These are phyloP conservation scores for Tubiluchus corallicola DNA, from an alignment of 2,888 invertebrate genomes.

Conservation along the genomic window DNA sequence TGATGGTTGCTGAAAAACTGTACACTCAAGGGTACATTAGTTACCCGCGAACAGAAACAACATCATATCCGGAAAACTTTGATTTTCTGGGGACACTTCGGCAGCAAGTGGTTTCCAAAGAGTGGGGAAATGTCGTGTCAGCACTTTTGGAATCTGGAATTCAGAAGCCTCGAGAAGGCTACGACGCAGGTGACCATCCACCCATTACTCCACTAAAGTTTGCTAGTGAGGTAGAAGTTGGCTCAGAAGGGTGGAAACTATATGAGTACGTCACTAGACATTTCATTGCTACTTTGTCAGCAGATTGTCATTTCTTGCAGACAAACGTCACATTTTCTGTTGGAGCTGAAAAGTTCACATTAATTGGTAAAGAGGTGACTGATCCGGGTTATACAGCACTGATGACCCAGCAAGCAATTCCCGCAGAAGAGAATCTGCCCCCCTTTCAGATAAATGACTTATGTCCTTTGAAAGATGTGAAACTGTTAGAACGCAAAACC, in stretches of 20 bases:
- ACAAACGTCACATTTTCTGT: constrained; percentile 51
- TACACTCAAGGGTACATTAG: constrained; percentile 95
- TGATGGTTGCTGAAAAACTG: constrained; percentile 61
- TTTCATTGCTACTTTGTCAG: constrained; percentile 78
- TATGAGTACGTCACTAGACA: constrained; percentile 93
- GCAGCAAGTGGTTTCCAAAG: constrained; percentile 47
- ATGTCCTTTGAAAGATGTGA: constrained; percentile 38
- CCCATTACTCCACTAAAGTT: constrained; percentile 93
- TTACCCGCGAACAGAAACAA: constrained; percentile 96
- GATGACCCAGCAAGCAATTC: constrained; percentile 74
- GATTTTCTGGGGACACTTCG: constrained; percentile 46
- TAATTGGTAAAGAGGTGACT: constrained; percentile 65
- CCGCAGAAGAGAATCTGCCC: constrained; percentile 43
- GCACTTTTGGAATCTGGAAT: constrained; percentile 50
- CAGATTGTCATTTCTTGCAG: constrained; percentile 67
- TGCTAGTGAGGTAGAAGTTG: constrained; percentile 44
- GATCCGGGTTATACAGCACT: constrained; percentile 83
- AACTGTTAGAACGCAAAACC: constrained; percentile 70
- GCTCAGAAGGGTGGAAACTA: constrained; percentile 60
- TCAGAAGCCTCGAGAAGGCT: constrained; percentile 57
- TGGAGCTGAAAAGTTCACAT: constrained; percentile 62
- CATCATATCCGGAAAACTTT: constrained; percentile 82
- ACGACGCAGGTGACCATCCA: constrained; percentile 95
- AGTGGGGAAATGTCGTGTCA: constrained; percentile 57
- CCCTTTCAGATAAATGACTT: constrained; percentile 50